Conservation (phyloP, 2,888 invertebrate genomes). For the Capitulum mitella region DNA sequence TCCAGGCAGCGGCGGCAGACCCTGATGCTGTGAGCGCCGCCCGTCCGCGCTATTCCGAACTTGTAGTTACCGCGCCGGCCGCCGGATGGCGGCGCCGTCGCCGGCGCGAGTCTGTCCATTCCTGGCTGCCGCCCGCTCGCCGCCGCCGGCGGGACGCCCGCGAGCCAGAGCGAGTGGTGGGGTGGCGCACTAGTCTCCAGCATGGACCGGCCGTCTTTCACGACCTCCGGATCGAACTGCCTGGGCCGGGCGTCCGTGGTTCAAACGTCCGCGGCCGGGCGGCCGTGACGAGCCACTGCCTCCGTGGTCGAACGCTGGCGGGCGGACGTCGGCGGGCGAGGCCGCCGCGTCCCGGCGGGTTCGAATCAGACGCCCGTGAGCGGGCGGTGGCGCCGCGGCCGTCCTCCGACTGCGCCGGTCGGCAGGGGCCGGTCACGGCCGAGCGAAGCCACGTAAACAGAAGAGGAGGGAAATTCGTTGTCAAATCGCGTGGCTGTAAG, state of each 20-base stretch:
- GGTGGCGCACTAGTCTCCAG: constrained; percentile 14
- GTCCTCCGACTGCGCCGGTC: not conserved
- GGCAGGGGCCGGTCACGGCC: not conserved
- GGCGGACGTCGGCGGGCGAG: too few species aligned
- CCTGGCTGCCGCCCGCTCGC: not conserved
- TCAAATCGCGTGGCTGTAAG: constrained; percentile 20
- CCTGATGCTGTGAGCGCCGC: not conserved
- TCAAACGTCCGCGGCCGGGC: too few species aligned
- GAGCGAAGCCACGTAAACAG: too few species aligned
- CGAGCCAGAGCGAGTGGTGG: not conserved
- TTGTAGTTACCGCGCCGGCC: not conserved
- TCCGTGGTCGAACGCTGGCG: too few species aligned
- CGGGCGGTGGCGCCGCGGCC: not conserved
- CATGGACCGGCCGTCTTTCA: constrained; percentile 13
- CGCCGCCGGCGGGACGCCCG: not conserved
- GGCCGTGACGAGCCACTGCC: too few species aligned
- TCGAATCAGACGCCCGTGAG: not conserved
- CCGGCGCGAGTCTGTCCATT: not conserved
- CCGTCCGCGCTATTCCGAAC: not conserved
- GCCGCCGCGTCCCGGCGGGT: too few species aligned
- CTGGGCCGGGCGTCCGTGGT: too few species aligned
- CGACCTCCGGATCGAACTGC: too few species aligned
- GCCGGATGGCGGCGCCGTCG: not conserved
- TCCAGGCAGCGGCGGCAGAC: not conserved
- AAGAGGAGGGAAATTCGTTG: not conserved